Evolutionary conservation across 2,888 invertebrate species (phyloP), one percentile per base, ranked within the genome.

Genomic region (Glyphotaelius pellucidus): DNA sequence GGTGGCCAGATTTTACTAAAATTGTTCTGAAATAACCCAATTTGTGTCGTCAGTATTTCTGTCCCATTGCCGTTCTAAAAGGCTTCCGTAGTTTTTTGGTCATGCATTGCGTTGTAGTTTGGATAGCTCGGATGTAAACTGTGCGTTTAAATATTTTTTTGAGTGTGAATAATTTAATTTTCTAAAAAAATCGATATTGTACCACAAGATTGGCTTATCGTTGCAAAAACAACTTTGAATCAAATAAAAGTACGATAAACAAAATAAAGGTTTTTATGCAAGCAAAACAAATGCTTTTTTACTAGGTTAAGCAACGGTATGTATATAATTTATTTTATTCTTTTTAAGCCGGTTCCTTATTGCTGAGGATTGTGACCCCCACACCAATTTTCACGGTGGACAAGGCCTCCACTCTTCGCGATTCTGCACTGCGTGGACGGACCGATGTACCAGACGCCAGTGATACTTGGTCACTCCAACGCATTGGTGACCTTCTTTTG

Each of bases 1-100:
- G 83, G 83, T 32, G 83, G 35, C 32, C 11, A 32, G 19, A 32
- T 32, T 83, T 38, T 5, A 38, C 32, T 83, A 67, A 67, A 83
- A 83, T 83, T 83, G 31, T 83, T 83, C 83, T 35, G 83, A 35
- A 83, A 83, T 32, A 83, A 25, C 19, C 35, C 83, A 83, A 83
- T 35, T 38, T 19, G 83, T 83, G 83, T 25, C 83, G 35, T 83
- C 83, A 35, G 25, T 32, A 19, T 32, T 32, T 83, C 35, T 38
- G 81, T 14, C 35, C 4, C 25, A 19, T 25, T 15, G 83, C 15
- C 25, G 25, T 83, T 35, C 83, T 5, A 25, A 67, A 67, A 25
- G 25, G n/a, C 67, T 67, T 67, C 67, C 67, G 67, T 67, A 67
- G 67, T 67, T 67, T 67, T 67, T 67, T 67, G 2, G 67, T n/a